phyloP scores from a whole-genome alignment of 2,797 vertebrate species.

The Tolypeutes matacus region DNA sequence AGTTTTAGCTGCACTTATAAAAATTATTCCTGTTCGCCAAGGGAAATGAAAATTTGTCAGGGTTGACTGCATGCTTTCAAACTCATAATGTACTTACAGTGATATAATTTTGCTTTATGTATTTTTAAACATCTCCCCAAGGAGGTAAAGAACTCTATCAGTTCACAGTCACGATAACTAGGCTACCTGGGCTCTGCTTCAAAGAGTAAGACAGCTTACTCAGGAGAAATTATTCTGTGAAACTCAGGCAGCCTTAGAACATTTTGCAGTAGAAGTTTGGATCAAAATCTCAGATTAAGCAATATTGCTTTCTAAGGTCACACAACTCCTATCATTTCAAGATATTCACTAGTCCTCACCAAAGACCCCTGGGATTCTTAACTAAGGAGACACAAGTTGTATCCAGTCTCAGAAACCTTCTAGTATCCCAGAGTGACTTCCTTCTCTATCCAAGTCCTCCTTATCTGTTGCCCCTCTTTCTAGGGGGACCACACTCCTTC shows the following conservation, averaged over 20 bases:
- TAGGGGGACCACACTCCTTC: neutral
- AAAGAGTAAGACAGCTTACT: slow-evolving; percentile 33
- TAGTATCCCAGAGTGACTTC: neutral
- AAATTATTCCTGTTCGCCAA: slow-evolving; percentile 65
- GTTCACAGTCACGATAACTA: slow-evolving; percentile 52
- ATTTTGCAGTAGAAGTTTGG: neutral
- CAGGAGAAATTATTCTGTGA: slow-evolving; percentile 49
- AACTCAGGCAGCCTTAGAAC: slow-evolving; percentile 22
- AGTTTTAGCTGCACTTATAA: slow-evolving; percentile 37
- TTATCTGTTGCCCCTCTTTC: neutral
- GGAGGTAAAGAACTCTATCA: slow-evolving; percentile 36
- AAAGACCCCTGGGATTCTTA: neutral
- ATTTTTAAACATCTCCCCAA: slow-evolving; percentile 71
- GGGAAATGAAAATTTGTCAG: slow-evolving; percentile 62
- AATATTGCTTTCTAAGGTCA: neutral
- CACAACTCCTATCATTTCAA: slow-evolving; percentile 17
- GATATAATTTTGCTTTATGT: slow-evolving; percentile 73
- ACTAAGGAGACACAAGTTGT: neutral
- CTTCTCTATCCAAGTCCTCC: neutral
- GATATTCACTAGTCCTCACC: neutral
- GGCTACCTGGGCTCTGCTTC: neutral
- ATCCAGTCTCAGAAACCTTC: neutral
- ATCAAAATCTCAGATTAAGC: slow-evolving; percentile 16
- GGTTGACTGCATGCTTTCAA: slow-evolving; percentile 51
- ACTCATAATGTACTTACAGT: slow-evolving; percentile 59